phyloP scores from a whole-genome alignment of 1,140 invertebrate genomes.

The Heterodera carotae region DNA sequence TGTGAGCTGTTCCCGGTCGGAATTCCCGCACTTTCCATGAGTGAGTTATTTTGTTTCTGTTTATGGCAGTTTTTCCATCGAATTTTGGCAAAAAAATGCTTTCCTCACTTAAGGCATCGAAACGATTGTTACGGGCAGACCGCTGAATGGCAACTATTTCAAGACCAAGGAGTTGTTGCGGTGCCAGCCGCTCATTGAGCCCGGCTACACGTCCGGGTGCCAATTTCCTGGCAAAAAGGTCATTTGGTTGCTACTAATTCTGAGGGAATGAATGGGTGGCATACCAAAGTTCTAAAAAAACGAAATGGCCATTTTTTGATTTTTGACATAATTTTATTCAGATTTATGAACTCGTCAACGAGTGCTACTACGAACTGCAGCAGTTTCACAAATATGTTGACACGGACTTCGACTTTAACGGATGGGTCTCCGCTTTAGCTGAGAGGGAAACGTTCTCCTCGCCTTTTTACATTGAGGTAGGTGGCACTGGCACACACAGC shows the following conservation, averaged over 20 bases:
- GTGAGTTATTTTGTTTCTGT: slow-evolving; percentile 6
- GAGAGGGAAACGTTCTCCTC: slow-evolving; percentile 54
- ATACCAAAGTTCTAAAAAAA: neutral
- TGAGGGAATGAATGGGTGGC: neutral
- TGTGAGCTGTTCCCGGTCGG: slow-evolving; percentile 82
- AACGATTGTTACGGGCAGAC: slow-evolving; percentile 56
- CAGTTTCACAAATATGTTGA: slow-evolving; percentile 47
- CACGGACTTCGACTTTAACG: slow-evolving; percentile 57
- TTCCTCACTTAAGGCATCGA: slow-evolving; percentile 43
- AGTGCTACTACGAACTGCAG: slow-evolving; percentile 27
- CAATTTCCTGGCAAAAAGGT: slow-evolving; percentile 45
- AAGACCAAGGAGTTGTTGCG: slow-evolving; percentile 36
- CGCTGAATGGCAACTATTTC: slow-evolving; percentile 43
- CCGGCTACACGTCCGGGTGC: slow-evolving; percentile 44
- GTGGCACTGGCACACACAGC: neutral
- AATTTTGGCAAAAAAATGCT: slow-evolving; percentile 1
- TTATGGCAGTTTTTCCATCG: neutral
- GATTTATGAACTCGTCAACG: slow-evolving; percentile 57
- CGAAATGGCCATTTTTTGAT: too few relatives aligned
- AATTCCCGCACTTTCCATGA: slow-evolving; percentile 75
- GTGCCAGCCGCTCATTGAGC: slow-evolving; percentile 34
- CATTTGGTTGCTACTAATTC: neutral
- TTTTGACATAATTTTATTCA: too few relatives aligned
- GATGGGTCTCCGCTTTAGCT: slow-evolving; percentile 53
- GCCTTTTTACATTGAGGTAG: slow-evolving; percentile 56